Percentiles rank a stretch among this genome's conserved stretches.
Evolutionary conservation across 1,140 invertebrate genomes (phyloP).

Genomic region (Vollenhovia emeryi): DNA sequence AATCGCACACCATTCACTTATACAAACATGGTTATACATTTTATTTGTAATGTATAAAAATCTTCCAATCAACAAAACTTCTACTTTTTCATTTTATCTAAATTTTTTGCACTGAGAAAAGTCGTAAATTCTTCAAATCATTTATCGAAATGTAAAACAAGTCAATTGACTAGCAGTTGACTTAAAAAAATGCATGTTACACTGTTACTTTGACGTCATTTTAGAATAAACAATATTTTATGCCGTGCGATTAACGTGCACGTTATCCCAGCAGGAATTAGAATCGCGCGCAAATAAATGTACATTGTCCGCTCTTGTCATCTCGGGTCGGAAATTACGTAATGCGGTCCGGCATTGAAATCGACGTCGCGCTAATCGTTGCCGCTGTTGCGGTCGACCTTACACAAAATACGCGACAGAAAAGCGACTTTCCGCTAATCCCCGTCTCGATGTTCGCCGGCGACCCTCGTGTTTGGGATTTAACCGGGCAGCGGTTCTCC

Average conservation of each 20-base stretch:
- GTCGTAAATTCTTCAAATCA: not conserved
- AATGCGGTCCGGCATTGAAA: constrained; percentile 57
- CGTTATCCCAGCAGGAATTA: constrained; percentile 2
- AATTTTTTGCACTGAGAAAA: not conserved
- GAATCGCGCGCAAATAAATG: constrained; percentile 29
- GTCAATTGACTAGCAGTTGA: not conserved
- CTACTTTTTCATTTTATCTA: too few relatives aligned
- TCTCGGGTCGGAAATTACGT: constrained; percentile 39
- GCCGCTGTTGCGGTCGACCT: constrained; percentile 24
- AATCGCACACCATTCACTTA: not conserved
- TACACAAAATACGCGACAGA: constrained; percentile 36
- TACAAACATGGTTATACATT: not conserved
- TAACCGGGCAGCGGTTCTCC: constrained; percentile 36
- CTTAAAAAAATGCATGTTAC: not conserved
- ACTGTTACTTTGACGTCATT: not conserved
- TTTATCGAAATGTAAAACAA: not conserved
- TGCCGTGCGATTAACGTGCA: not conserved
- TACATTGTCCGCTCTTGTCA: constrained; percentile 19
- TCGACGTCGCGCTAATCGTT: constrained; percentile 65
- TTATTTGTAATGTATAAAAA: not conserved
- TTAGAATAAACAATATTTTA: not conserved
- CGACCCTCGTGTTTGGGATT: constrained; percentile 62
- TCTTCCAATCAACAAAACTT: not conserved
- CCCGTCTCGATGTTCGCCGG: constrained; percentile 46
- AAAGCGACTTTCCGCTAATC: constrained; percentile 61